Percentiles rank a stretch among this genome's conserved stretches.
phyloP scores from a whole-genome alignment of 2,113 vertebrate genomes.

The Spilogale gracilis region DNA sequence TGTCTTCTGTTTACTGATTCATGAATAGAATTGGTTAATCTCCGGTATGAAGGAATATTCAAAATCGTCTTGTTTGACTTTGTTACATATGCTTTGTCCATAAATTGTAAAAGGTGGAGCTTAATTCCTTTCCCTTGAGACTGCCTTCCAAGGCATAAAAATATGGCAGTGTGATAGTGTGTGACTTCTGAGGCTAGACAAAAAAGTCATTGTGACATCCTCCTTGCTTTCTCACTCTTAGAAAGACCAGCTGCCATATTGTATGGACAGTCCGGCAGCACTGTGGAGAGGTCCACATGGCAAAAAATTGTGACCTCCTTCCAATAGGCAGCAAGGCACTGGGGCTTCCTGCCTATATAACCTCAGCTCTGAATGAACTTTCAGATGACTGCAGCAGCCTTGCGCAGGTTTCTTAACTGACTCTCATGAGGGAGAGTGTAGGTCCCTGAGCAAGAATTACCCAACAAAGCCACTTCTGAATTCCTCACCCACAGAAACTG shows the following conservation, averaged over 20 bases:
- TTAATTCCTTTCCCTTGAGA: background rate
- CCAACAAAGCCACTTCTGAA: background rate
- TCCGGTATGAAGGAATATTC: background rate
- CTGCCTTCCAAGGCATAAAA: background rate
- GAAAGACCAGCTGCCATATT: background rate
- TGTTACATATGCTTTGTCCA: background rate
- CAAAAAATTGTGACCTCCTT: background rate
- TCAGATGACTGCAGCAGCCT: background rate
- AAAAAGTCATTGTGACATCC: background rate
- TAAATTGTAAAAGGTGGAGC: background rate
- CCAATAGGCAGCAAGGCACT: background rate
- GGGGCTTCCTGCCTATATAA: background rate
- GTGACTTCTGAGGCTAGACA: background rate
- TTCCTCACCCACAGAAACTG: background rate
- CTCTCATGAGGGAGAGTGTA: background rate
- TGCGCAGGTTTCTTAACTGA: background rate
- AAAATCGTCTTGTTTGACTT: background rate
- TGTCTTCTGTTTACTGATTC: background rate
- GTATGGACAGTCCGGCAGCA: background rate
- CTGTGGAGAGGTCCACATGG: background rate
- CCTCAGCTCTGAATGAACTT: background rate
- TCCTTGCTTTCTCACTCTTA: background rate
- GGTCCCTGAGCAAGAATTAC: background rate
- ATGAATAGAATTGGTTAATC: background rate
- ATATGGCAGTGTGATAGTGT: background rate